Evolutionary conservation across 2,113 vertebrate genomes (phyloP).

Genomic region (Physeter macrocephalus): DNA sequence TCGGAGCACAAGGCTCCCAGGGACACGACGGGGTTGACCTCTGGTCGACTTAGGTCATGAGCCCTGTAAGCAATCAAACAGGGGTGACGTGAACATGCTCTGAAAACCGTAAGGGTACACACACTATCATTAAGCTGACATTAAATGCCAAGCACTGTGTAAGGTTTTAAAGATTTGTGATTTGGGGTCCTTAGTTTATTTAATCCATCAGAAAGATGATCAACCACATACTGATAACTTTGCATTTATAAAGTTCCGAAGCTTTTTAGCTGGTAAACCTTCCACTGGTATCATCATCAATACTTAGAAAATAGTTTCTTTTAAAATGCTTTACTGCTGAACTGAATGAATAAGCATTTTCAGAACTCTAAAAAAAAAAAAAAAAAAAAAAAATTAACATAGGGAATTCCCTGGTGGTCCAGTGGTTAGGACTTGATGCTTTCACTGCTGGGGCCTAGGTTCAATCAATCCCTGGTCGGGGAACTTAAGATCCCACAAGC

Average conservation of each 20-base stretch:
- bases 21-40: accelerated
- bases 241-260: no score
- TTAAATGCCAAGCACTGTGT: accelerated
- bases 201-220: not conserved
- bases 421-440: not conserved
- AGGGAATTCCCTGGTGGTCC: not conserved
- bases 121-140: accelerated
- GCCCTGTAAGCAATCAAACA: not conserved
- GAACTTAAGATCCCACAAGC: not conserved
- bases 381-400: not conserved
- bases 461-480: not conserved
- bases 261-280: no score
- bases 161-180: not conserved
- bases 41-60: accelerated
- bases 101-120: not conserved
- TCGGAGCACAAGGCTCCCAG: not conserved
- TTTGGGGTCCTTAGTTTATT: not conserved
- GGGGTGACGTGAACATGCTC: accelerated
- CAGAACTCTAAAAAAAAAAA: no score
- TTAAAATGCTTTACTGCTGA: not conserved
- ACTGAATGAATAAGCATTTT: no score
- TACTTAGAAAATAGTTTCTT: not conserved
- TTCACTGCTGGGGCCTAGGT: not conserved
- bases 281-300: not conserved
- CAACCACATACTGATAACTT: no score